Conservation (phyloP, 2,888 invertebrate species). For the Habroteleia sp. region DNA sequence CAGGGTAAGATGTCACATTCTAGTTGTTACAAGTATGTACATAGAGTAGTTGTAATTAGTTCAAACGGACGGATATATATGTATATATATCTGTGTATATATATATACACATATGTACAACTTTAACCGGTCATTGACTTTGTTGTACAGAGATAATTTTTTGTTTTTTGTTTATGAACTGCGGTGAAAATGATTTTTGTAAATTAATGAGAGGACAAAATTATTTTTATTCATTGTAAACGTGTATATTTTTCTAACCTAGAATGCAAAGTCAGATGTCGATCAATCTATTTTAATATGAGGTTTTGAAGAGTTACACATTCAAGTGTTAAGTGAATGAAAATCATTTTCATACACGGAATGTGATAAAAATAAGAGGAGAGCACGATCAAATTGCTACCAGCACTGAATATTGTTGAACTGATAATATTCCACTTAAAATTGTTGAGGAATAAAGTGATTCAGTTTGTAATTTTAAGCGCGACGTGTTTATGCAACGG, state of each 20-base stretch:
- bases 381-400: slow-evolving; percentile 32
- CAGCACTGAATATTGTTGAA: slow-evolving; percentile 55
- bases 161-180: background rate
- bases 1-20: slow-evolving; percentile 6
- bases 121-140: no score
- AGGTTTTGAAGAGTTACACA: background rate
- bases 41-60: slow-evolving; percentile 9
- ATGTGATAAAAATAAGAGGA: background rate
- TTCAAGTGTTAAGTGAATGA: background rate
- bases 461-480: slow-evolving; percentile 56
- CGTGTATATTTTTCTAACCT: slow-evolving; percentile 24
- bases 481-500: slow-evolving; percentile 43
- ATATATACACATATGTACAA: no score
- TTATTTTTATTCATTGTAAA: slow-evolving; percentile 8
- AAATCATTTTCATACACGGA: slow-evolving; percentile 11
- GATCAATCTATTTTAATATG: slow-evolving; percentile 22
- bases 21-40: slow-evolving; percentile 10
- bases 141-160: no score
- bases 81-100: background rate
- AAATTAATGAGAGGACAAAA: background rate
- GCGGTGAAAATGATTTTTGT: slow-evolving; percentile 25
- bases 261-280: background rate
- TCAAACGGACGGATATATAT: no score
- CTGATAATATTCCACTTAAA: slow-evolving; percentile 50
- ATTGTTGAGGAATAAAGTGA: slow-evolving; percentile 52